phyloP scores from a whole-genome alignment of 2,113 vertebrate genomes.

The Hemiscyllium ocellatum region DNA sequence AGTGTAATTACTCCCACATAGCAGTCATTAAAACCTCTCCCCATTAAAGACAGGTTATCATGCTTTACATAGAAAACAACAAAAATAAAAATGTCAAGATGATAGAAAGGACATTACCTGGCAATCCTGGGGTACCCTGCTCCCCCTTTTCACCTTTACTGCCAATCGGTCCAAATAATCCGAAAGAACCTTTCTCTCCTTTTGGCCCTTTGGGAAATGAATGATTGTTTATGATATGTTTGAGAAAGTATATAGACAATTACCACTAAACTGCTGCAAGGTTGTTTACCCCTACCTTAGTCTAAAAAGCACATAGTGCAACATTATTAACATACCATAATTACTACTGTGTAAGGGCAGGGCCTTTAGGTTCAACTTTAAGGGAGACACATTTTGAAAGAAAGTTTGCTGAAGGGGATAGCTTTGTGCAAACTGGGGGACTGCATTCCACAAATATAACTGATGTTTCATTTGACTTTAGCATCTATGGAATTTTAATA shows the following conservation, averaged over 20 bases:
- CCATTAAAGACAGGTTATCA: not conserved
- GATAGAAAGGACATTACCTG: conserved; percentile 54
- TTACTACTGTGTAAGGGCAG: not conserved
- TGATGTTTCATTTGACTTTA: not conserved
- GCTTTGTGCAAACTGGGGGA: not conserved
- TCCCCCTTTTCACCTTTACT: conserved; percentile 85
- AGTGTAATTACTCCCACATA: not conserved
- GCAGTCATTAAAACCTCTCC: not conserved
- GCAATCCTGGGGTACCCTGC: conserved; percentile 65
- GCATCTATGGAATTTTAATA: not conserved
- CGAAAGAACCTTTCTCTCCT: conserved; percentile 55
- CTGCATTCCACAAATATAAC: not conserved
- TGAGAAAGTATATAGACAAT: not conserved
- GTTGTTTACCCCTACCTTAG: not conserved
- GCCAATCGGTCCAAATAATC: conserved; percentile 40
- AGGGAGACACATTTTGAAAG: not conserved
- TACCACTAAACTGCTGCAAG: not conserved
- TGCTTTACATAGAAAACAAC: not conserved
- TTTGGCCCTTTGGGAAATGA: conserved; percentile 49
- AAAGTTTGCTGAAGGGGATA: not conserved
- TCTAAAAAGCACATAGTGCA: not conserved
- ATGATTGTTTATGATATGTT: not conserved
- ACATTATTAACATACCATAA: not conserved
- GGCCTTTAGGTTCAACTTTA: not conserved
- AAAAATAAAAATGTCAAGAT: not conserved